Percentiles rank a stretch among this genome's conserved stretches.
Evolutionary conservation across 2,113 vertebrate species (phyloP).

Genomic region (Coptodon rendalli): DNA sequence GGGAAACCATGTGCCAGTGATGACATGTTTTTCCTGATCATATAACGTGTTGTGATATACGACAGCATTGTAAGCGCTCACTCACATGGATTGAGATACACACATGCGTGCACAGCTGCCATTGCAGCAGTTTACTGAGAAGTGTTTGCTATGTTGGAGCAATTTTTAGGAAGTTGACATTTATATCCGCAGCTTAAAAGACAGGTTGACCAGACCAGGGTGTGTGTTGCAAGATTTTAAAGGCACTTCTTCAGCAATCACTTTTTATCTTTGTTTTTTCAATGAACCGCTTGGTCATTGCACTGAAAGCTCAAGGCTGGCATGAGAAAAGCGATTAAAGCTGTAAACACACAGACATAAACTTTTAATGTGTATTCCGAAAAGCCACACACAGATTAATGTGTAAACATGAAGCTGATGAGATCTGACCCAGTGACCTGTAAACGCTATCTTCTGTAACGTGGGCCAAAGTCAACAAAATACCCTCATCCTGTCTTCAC

Average conservation of each 20-base stretch:
- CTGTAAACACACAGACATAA: not conserved
- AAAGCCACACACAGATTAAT: not conserved
- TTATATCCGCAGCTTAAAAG: not conserved
- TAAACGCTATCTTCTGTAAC: not conserved
- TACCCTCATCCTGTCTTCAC: not conserved
- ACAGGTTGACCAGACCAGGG: not conserved
- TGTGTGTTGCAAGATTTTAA: not conserved
- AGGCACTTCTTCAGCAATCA: not conserved
- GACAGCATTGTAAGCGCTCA: not conserved
- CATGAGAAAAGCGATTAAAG: not conserved
- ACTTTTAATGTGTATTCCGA: not conserved
- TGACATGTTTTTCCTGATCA: constrained; percentile 16
- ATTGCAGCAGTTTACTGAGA: not conserved
- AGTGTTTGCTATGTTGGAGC: not conserved
- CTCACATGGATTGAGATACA: not conserved
- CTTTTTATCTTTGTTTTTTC: not conserved
- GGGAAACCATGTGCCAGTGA: not conserved
- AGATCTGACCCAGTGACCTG: constrained; percentile 16
- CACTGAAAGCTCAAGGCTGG: not conserved
- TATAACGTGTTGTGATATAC: constrained; percentile 3
- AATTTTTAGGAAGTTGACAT: not conserved
- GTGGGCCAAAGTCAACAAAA: constrained; percentile 7
- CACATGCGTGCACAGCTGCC: not conserved
- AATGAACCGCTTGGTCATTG: not conserved
- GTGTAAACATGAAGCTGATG: constrained; percentile 5